Base-by-base conservation (phyloP, 2,797 vertebrate species). In the Remorina albescens region DNA sequence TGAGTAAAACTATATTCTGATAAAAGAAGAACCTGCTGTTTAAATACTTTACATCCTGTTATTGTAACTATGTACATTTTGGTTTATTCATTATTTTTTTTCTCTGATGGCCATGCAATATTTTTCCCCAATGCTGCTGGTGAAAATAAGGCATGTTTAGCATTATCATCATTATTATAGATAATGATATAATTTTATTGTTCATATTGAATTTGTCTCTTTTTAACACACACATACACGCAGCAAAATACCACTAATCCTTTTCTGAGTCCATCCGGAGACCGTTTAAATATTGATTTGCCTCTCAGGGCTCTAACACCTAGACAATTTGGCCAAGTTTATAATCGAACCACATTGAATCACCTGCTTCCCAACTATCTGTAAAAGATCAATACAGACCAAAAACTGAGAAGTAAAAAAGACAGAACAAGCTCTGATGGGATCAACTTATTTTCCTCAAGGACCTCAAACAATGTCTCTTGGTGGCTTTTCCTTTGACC, bases 271-370 rank as follows among this genome's bases (percentile, higher is more conserved):
- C 62, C 3, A 13, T 19, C 8, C 2, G 16, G 41, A 67, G 47
- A 57, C 56, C 74, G 62, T 82, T 82, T 81, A 80, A 68, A 76
- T 89, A 87, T 85, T 67, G 76, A 89, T 86, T 61, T 70, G 13
- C 23, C 30, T 65, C 32, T 37, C 30, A 51, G 58, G 46, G 30
- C 59, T 62, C 62, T 62, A 64, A 79, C 65, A 71, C 50, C 6
- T 5, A 56, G 54, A 47, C 63, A 42, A 65, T 28, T 62, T 28
- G 36, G 63, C 28, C 51, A 81, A 70, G 34, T 71, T 83, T 62
- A 21, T 71, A 81, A 82, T 76, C 16, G 1, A 87, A 83, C 62
- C 42, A n/a, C 54, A 76, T 76, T 66, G 78, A 79, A 80, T 68
- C 67, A 80, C 76, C 54, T 64, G 62, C 30, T 71, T 78, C 39